Conservation (phyloP, 1,140 invertebrate species). For the Charaxes varanes region DNA sequence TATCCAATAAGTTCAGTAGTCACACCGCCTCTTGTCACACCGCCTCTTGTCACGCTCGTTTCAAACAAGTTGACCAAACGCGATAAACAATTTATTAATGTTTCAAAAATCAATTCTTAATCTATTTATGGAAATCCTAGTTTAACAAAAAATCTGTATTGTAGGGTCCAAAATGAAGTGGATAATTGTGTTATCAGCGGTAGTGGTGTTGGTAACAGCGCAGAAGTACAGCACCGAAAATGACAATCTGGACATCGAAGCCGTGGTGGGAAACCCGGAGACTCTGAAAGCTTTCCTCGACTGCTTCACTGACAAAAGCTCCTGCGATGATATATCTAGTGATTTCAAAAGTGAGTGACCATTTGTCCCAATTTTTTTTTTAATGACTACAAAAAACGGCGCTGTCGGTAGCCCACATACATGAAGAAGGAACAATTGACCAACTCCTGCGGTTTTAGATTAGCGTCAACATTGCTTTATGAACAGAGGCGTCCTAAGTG, state of each 20-base stretch:
- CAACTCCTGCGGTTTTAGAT: too few relatives aligned
- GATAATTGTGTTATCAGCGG: conserved; percentile 18
- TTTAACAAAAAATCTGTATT: neutral
- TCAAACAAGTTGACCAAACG: too few relatives aligned
- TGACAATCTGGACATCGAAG: conserved; percentile 37
- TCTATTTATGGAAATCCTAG: neutral
- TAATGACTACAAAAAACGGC: too few relatives aligned
- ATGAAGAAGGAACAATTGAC: too few relatives aligned
- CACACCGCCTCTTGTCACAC: too few relatives aligned
- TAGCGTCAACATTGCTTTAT: too few relatives aligned
- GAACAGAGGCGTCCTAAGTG: too few relatives aligned
- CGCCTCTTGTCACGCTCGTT: too few relatives aligned
- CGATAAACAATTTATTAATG: too few relatives aligned
- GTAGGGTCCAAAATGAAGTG: conserved; percentile 38
- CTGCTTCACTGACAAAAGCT: conserved; percentile 34
- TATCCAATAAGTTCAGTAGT: too few relatives aligned
- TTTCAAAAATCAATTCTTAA: too few relatives aligned
- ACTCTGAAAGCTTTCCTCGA: conserved; percentile 21
- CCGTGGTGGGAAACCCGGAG: conserved; percentile 17
- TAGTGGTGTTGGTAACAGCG: conserved; percentile 19
- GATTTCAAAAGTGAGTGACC: conserved; percentile 40
- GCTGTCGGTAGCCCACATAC: too few relatives aligned
- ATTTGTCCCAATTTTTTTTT: neutral
- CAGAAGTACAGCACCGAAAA: conserved; percentile 30
- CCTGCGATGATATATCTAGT: conserved; percentile 24